Base-by-base conservation (phyloP, 2,888 invertebrate species). In the Macaria liturata region DNA sequence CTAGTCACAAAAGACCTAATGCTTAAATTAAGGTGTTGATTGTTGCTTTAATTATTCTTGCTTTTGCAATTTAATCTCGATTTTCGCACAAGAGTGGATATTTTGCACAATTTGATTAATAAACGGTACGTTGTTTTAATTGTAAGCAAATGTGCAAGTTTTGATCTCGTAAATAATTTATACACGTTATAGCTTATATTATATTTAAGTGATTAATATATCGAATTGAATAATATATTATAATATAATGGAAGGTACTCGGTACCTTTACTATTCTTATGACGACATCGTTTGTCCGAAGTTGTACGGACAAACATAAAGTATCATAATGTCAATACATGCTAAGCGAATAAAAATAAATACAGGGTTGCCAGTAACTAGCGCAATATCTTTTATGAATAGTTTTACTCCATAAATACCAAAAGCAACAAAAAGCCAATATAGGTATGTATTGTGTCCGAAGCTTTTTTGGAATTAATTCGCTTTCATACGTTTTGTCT, bases 1-100 rank as follows among this genome's bases (percentile, higher is more conserved):
- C 67, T 73, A 75, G 68, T 71, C 70, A 70, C 57, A 52, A 51
- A 61, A 59, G 39, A 62, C 49, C 56, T 61, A 61, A 59, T 49
- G 42, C 53, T 57, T 54, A 54, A 49, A 49, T n/a, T 51, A 50
- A 53, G 49, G 31, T 30, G 49, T 39, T 9, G 30, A 9, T 42
- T 42, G 7, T 34, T 39, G 9, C 3, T 40, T 45, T 9, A 49
- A 34, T 53, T 42, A 40, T 31, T 49, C 4, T 52, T 61, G 43
- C 52, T 57, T 56, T 50, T 52, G 54, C 46, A 56, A 63, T 57
- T 40, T 46, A 47, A 49, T 40, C 47, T 62, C 32, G n/a, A 58
- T 60, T 32, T 46, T 59, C 40, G 66, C 64, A 65, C 62, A 63
- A 59, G 52, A 61, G 62, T 64, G 61, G 54, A 59, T 46, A 57